phyloP scores from a whole-genome alignment of 1,140 invertebrate genomes.

The Macrobrachium rosenbergii region DNA sequence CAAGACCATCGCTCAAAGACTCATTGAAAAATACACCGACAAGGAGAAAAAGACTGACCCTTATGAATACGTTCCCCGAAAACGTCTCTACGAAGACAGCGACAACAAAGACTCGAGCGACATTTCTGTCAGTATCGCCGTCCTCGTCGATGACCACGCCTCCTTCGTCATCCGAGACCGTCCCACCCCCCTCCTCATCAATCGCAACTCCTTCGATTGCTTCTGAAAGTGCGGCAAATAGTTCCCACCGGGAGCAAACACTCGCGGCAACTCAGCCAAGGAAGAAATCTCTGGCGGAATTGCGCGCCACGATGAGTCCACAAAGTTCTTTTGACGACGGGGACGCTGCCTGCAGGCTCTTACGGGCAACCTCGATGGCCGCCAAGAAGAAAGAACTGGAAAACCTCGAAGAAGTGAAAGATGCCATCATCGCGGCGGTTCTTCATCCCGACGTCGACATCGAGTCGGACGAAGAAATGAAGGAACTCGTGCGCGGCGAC shows the following conservation, averaged over 20 bases:
- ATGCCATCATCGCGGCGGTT: conserved; percentile 62
- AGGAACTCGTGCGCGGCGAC: conserved; percentile 57
- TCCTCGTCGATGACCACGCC: background rate
- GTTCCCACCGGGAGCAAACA: background rate
- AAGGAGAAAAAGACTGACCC: conserved; percentile 45
- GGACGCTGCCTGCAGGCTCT: conserved; percentile 32
- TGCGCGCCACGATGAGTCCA: background rate
- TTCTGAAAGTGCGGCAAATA: background rate
- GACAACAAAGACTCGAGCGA: background rate
- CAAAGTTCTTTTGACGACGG: conserved; percentile 23
- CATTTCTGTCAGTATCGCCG: background rate
- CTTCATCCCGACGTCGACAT: conserved; percentile 65
- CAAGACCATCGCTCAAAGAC: conserved; percentile 63
- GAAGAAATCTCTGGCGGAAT: background rate
- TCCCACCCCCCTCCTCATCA: background rate
- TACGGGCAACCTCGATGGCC: conserved; percentile 49
- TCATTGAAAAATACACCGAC: conserved; percentile 63
- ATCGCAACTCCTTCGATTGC: background rate
- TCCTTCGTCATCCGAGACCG: too few relatives aligned
- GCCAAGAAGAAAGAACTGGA: conserved; percentile 53
- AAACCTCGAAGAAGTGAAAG: conserved; percentile 61
- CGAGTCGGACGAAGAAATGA: conserved; percentile 65
- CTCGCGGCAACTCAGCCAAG: conserved; percentile 5
- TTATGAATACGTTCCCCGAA: background rate
- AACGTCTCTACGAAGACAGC: background rate